These are phyloP conservation scores for Microplitis manilae DNA, from an alignment of 2,888 invertebrate genomes.

Conservation along the genomic window DNA sequence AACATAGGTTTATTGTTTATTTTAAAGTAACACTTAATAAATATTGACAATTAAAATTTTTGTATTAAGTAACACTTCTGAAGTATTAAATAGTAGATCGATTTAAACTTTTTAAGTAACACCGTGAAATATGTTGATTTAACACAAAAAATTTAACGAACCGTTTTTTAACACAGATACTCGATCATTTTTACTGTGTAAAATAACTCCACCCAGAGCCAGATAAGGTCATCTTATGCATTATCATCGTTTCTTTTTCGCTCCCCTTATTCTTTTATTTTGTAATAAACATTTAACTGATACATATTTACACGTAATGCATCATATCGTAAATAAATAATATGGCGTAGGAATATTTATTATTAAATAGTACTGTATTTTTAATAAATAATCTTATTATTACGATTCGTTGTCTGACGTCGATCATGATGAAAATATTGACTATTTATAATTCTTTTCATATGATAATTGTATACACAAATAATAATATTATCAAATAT, in stretches of 20 bases:
- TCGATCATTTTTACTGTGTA: background rate
- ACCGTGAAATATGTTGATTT: too few species aligned
- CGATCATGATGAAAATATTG: background rate
- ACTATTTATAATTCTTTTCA: background rate
- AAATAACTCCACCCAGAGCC: background rate
- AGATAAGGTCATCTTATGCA: slow-evolving; percentile 12
- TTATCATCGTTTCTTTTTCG: background rate
- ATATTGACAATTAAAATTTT: too few species aligned
- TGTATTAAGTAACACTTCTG: too few species aligned
- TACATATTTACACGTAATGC: background rate
- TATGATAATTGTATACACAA: background rate
- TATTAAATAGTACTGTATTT: background rate
- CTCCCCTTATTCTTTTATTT: slow-evolving; percentile 2
- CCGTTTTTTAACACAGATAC: background rate
- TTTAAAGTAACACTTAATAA: too few species aligned
- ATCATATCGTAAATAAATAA: background rate
- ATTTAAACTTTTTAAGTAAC: too few species aligned
- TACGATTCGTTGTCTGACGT: background rate
- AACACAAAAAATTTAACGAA: background rate
- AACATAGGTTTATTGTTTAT: too few species aligned
- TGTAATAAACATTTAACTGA: background rate
- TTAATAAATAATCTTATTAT: background rate
- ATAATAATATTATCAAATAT: background rate
- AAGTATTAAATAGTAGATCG: too few species aligned
- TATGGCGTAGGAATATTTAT: background rate